Percentiles rank a stretch among this genome's conserved stretches.
Conservation (phyloP, 2,797 vertebrate genomes). For the Danio jaintianensis region DNA sequence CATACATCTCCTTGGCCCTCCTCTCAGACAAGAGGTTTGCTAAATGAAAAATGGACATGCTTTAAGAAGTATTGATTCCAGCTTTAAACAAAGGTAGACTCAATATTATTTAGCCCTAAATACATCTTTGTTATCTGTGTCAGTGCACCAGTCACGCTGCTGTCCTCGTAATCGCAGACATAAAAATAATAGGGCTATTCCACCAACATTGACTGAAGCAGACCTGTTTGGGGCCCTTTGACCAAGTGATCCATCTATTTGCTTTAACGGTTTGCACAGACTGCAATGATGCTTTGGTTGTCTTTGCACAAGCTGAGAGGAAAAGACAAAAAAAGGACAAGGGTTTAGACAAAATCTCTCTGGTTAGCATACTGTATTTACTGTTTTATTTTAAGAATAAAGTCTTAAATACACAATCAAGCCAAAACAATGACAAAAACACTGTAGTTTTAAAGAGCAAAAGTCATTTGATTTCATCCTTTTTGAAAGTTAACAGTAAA, state of each 20-base stretch:
- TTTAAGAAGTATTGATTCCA: conserved; percentile 88
- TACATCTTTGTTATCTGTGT: conserved; percentile 88
- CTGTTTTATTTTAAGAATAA: conserved; percentile 35
- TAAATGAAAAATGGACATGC: conserved; percentile 88
- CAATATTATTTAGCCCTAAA: conserved; percentile 89
- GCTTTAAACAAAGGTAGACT: conserved; percentile 89
- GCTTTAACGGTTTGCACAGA: conserved; percentile 70
- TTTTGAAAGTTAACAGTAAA: neutral
- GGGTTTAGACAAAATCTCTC: conserved; percentile 38
- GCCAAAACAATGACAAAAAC: neutral
- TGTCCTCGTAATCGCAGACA: conserved; percentile 83
- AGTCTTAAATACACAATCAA: neutral
- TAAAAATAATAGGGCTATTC: conserved; percentile 87
- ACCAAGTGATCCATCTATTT: conserved; percentile 77
- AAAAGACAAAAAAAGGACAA: conserved; percentile 30
- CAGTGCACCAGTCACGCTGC: conserved; percentile 76
- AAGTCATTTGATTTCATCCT: neutral
- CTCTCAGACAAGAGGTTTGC: conserved; percentile 80
- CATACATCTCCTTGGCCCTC: conserved; percentile 82
- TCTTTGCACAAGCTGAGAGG: conserved; percentile 21
- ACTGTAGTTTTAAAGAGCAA: neutral
- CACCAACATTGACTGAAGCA: conserved; percentile 77
- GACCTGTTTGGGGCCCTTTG: conserved; percentile 70
- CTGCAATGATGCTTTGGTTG: conserved; percentile 52
- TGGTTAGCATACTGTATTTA: conserved; percentile 10